Evolutionary conservation across 1,140 invertebrate species (phyloP).

Genomic region (Megalonaias nervosa): DNA sequence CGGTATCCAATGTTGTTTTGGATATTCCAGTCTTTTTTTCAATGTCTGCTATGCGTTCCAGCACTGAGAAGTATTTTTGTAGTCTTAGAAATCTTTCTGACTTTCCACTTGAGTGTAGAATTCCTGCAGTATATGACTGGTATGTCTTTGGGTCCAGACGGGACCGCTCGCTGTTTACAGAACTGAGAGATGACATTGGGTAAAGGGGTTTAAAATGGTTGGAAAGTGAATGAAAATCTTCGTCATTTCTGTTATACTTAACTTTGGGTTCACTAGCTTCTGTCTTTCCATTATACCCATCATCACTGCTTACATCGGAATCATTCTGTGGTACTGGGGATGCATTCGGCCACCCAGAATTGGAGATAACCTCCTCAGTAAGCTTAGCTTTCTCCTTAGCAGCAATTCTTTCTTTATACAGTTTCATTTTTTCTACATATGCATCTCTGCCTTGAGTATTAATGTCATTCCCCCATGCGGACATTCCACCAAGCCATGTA

Average conservation of each 20-base stretch:
- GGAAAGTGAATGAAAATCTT: background rate
- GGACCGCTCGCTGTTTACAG: conserved; percentile 60
- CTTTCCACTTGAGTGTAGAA: conserved; percentile 81
- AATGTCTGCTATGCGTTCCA: conserved; percentile 88
- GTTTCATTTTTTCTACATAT: conserved; percentile 14
- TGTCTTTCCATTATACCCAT: background rate
- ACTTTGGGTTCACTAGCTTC: background rate
- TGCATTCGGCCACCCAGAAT: conserved; percentile 15
- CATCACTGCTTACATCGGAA: conserved; percentile 18
- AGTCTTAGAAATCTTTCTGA: conserved; percentile 89
- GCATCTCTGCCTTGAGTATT: background rate
- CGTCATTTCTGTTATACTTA: background rate
- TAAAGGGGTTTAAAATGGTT: conserved; percentile 7
- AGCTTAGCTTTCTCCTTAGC: conserved; percentile 25
- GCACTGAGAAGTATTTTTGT: conserved; percentile 86
- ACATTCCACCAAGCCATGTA: conserved; percentile 5
- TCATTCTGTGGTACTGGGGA: conserved; percentile 32
- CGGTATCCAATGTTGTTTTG: conserved; percentile 9
- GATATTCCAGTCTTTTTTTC: conserved; percentile 39
- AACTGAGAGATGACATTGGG: conserved; percentile 38
- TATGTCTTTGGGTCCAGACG: conserved; percentile 66
- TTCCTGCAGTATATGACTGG: conserved; percentile 74
- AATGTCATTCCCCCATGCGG: background rate
- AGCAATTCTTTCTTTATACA: conserved; percentile 24
- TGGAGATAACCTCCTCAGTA: conserved; percentile 16